A percentile compares a stretch with the other conserved stretches of the same genome.
Conservation (phyloP, 2,888 invertebrate genomes). For the Pristionchus maxplancki region DNA sequence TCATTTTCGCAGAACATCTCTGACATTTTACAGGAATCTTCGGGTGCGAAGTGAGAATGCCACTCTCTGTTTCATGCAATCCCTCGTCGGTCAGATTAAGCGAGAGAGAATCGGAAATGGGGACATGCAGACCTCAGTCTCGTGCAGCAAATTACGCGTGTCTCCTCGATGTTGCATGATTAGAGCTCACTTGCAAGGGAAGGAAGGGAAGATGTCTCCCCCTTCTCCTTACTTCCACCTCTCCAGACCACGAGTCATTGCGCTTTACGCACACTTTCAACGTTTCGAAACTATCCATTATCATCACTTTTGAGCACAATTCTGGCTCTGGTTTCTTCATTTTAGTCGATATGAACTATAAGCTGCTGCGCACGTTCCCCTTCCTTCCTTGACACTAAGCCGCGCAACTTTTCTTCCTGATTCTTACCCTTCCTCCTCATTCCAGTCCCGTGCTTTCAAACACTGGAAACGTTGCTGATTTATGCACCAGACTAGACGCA, state of each 20-base stretch:
- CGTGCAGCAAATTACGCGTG: not conserved
- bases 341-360: too few species aligned
- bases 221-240: slow-evolving; percentile 4
- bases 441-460: not conserved
- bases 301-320: too few species aligned
- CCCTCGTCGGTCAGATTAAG: not conserved
- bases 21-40: not conserved
- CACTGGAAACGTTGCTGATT: not conserved
- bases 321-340: too few species aligned
- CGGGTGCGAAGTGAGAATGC: not conserved
- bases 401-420: not conserved
- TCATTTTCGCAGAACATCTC: not conserved
- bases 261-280: not conserved
- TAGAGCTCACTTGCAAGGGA: slow-evolving; percentile 32
- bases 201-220: not conserved
- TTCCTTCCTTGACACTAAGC: not conserved
- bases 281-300: not conserved
- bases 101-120: not conserved
- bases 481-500: too few species aligned
- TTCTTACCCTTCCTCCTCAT: not conserved
- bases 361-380: too few species aligned
- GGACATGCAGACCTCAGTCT: not conserved
- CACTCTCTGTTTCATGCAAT: not conserved
- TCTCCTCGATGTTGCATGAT: slow-evolving; percentile 19
- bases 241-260: not conserved